Conservation (phyloP, 2,797 vertebrate species). For the Karalla daura region DNA sequence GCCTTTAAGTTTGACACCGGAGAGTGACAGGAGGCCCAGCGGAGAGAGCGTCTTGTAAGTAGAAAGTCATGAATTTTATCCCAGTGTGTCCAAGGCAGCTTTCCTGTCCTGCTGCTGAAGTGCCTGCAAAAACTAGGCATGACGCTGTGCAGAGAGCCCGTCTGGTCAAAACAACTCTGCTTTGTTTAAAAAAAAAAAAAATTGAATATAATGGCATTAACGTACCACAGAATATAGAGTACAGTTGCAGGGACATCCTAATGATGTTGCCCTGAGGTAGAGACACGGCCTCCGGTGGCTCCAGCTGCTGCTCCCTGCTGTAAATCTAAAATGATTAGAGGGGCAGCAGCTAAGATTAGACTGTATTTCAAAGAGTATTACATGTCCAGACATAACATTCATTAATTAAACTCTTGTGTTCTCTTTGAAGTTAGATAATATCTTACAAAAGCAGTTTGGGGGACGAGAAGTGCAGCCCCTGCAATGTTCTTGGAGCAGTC, state of each 20-base stretch:
- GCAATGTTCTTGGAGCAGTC: constrained; percentile 65
- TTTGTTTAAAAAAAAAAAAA: constrained; percentile 9
- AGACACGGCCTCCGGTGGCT: constrained; percentile 35
- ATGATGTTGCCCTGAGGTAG: constrained; percentile 41
- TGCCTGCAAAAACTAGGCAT: constrained; percentile 14
- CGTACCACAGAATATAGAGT: not conserved
- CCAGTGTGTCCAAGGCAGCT: constrained; percentile 31
- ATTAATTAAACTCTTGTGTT: constrained; percentile 74
- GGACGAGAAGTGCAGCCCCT: constrained; percentile 65
- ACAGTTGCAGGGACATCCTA: constrained; percentile 19
- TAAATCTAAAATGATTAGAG: constrained; percentile 75
- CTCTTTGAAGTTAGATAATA: constrained; percentile 65
- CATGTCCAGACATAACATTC: constrained; percentile 69
- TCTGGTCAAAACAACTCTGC: not conserved
- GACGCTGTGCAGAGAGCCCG: constrained; percentile 6
- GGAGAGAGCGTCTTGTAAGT: constrained; percentile 17
- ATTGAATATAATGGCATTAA: not conserved
- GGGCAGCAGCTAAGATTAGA: constrained; percentile 67
- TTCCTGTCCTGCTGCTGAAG: constrained; percentile 20
- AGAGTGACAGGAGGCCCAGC: constrained; percentile 58
- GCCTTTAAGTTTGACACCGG: constrained; percentile 54
- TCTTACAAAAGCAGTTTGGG: constrained; percentile 67
- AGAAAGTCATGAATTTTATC: constrained; percentile 37
- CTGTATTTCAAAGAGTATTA: constrained; percentile 72
- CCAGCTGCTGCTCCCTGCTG: constrained; percentile 53